Evolutionary conservation across 2,797 vertebrate species (phyloP).

Genomic region (Garrulus glandarius): DNA sequence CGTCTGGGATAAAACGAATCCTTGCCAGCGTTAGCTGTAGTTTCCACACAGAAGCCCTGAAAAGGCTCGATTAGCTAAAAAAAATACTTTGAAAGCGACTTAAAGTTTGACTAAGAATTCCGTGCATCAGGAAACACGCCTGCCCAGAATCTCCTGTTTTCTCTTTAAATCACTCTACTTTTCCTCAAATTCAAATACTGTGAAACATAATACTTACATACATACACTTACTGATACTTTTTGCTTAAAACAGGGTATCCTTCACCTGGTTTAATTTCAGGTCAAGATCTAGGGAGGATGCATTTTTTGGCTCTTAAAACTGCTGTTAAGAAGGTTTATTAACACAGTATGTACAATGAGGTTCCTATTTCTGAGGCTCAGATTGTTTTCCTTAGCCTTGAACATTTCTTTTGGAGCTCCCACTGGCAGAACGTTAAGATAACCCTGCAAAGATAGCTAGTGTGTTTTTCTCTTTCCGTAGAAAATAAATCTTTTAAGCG

Average conservation of each 20-base stretch:
- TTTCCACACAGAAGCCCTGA: background rate
- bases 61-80: background rate
- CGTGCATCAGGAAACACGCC: background rate
- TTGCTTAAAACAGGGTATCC: background rate
- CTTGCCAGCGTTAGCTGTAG: background rate
- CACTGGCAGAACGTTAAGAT: conserved; percentile 12
- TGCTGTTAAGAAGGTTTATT: background rate
- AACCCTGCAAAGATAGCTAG: background rate
- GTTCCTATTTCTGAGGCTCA: background rate
- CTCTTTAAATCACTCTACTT: background rate
- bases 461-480: background rate
- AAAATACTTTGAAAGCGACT: background rate
- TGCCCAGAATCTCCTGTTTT: background rate
- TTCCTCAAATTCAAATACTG: background rate
- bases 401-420: background rate
- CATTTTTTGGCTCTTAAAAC: background rate
- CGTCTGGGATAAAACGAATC: background rate
- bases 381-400: background rate
- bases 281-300: background rate
- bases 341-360: background rate
- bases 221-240: background rate
- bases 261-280: background rate
- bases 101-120: background rate
- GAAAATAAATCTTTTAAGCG: conserved; percentile 12
- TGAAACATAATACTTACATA: background rate